Evolutionary conservation across 2,888 invertebrate species (phyloP), one percentile per base, ranked within the genome.

Genomic region (Plusia festucae): DNA sequence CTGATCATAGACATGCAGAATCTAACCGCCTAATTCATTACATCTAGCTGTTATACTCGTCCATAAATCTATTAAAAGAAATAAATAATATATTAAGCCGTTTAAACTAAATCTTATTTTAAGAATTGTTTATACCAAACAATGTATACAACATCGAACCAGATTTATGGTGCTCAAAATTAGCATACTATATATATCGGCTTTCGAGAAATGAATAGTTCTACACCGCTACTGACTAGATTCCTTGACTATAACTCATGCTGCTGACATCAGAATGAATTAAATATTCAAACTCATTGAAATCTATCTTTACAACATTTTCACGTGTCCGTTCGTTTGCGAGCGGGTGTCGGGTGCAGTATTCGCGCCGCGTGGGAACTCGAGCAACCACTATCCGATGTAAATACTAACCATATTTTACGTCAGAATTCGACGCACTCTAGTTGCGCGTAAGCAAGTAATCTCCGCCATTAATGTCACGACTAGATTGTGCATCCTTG

Each of bases 401-500:
- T 82, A 85, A 81, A 82, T 81, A 83, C 83, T 83, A 79, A 81
- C 87, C 81, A 91, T 93, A 92, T 91, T 92, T 94, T 87, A 92
- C 83, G 88, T 87, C 88, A 88, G 86, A 87, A 90, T 90, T 90
- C 85, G 86, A 90, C 85, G 86, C 88, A 90, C 86, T 87, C 86
- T 80, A 86, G 87, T 88, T 87, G 85, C 85, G 83, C 80, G 82
- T 86, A 83, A 83, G 83, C 83, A 87, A 86, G 84, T 84, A 87
- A 88, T 89, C 85, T 85, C 79, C 83, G 80, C 81, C 81, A 86
- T 87, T 89, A 90, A 85, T 89, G 90, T 88, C 90, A 89, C 90
- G 90, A 93, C 85, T 91, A 90, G 90, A 91, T 90, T 90, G 90
- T 91, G 86, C 85, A 92, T 93, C 93, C 90, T 91, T 92, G 89